Base-by-base conservation (phyloP, 2,113 vertebrate species). In the Ammospiza nelsoni region DNA sequence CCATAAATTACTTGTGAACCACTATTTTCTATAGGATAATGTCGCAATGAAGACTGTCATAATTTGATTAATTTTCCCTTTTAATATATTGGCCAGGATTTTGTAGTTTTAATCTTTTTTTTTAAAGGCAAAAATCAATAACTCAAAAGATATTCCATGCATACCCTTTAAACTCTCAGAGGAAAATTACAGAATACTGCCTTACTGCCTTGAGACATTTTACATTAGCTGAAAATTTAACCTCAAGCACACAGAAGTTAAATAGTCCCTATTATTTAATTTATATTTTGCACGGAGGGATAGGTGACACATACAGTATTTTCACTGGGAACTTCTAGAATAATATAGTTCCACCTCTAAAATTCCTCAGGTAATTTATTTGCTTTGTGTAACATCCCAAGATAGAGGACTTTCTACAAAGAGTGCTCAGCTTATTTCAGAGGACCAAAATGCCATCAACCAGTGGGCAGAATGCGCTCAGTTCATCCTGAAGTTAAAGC, bases 231-330 rank as follows among this genome's bases (percentile, higher is more conserved):
- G 49, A 77, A 80, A 9, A 23, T 44, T 83, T 67, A 48, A 31
- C 39, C 15, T 77, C 35, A 76, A 46, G 6, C 20, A 35, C 1
- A 3, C n/a, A 20, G 12, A 91, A 73, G 27, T 63, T 35, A 83
- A 44, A 31, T 54, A 67, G 8, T 27, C 6, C 6, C 8, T 74
- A 13, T 43, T 78, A 79, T 49, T 72, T 83, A 57, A 51, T 78
- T 71, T n/a, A 16, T 59, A 16, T 44, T 72, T 77, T 73, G 65
- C 49, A 65, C 9, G 17, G 27, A 39, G 24, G 9, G 9, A 46
- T 17, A n/a, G 2, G 11, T 49, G 11, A 35, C 28, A 48, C 10
- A 35, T n/a, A 41, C 0, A 25, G 5, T 43, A 21, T 46, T 63
- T 84, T 89, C 35, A 24, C 13, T 58, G 35, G 51, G 54, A 83